Evolutionary conservation across 1,140 invertebrate species (phyloP), one percentile per base, ranked within the genome.

Genomic region (Elysia chlorotica): DNA sequence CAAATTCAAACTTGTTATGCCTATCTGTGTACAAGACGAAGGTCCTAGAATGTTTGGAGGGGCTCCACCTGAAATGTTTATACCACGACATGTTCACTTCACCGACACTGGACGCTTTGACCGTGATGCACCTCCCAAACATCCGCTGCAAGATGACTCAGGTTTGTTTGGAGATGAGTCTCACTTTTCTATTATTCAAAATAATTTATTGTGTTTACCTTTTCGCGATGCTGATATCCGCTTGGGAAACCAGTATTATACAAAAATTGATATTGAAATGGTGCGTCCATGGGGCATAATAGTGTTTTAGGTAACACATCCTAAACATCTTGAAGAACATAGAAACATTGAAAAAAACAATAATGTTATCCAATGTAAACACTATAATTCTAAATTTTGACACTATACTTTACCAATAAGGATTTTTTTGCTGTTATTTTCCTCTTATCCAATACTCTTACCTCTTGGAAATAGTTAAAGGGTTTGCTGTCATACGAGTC

Each of bases 71-170:
- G 80, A 81, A 23, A 77, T 84, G 65, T 88, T 78, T 71, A 83
- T 87, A 37, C 81, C 82, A 25, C 73, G 73, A 62, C 84, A 87
- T 61, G 79, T 85, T 33, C 81, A 85, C 71, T 85, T 87, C 71
- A 87, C 86, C 14, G 86, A 88, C 72, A 85, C 80, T n/a, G 78
- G 78, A 6, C 77, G 87, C 35, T 88, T 88, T 79, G 83, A 85
- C 56, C 73, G 87, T 37, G 87, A 88, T 68, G 66, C 74, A n/a
- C 83, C 85, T 14, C 87, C 87, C 30, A 74, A 71, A 36, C 84
- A 88, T 76, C 85, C 85, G 6, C 75, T 88, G 2, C 74, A 76
- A 56, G 74, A 71, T 57, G 69, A 71, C 38, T 71, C 69, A 63
- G 69, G 69, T 71, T n/a, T n/a, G n/a, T n/a, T n/a, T n/a, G n/a